Base-by-base conservation (phyloP, 2,113 vertebrate species). In the Euleptes europaea region DNA sequence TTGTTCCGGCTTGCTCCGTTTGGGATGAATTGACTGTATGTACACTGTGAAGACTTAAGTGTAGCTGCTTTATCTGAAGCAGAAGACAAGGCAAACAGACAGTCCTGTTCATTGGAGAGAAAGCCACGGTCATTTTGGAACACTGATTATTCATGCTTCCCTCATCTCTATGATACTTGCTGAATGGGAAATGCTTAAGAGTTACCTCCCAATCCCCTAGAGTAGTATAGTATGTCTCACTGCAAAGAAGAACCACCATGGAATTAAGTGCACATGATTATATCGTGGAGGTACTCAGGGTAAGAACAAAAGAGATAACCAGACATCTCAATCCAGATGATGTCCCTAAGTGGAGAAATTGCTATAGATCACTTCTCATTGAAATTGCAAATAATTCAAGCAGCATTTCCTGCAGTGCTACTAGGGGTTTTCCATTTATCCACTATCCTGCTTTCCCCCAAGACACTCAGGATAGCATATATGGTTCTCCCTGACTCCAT, bases 271-370 rank as follows among this genome's bases (percentile, higher is more conserved):
- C 90, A 92, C 93, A 91, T 87, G 85, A 84, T 88, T 88, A 28
- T n/a, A 71, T 84, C 66, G 92, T 93, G 92, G 88, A 89, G 90
- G 83, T 81, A 85, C 84, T 94, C 92, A 94, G 93, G 94, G 91
- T 92, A 94, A 92, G 92, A 91, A 90, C 90, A 91, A 91, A 90
- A 83, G 91, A 93, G 82, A 71, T 86, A 85, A 54, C 80, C 89
- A 90, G 85, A 90, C 86, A 71, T 63, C 35, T 70, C 35, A 88
- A 83, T 80, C 86, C 91, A 83, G 72, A 73, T 83, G 70, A 65
- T 85, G 88, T 91, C 86, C 90, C 79, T 82, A 90, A 87, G 82
- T 4, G 47, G 86, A 42, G 78, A 84, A 70, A 85, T 85, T 89
- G 79, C 86, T 89, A 57, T 17, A 77, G 80, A 91, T 89, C 83